Base-by-base conservation (phyloP, 2,888 invertebrate genomes). In the Lucinisca nassula region DNA sequence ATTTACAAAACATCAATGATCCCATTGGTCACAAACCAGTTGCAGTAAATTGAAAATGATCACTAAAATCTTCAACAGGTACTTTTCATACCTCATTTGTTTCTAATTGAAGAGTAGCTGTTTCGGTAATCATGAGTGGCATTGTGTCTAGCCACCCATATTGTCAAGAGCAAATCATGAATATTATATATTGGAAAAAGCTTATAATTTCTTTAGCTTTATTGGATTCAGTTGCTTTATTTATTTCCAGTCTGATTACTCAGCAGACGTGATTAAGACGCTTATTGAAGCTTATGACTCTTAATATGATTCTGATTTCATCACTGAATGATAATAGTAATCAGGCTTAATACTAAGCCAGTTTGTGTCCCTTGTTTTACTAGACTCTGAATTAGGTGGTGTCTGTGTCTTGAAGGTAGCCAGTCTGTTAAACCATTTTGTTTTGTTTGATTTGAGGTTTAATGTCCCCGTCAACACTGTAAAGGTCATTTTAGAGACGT, bases 131-230 rank as follows among this genome's bases (percentile, higher is more conserved):
- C 70, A 32, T 72, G 83, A 78, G 58, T 55, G 37, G 0, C 37
- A 82, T 78, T 82, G 77, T 49, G 32, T 38, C 61, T 49, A 24
- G 58, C 81, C 85, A 81, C 85, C 77, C 81, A 77, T 67, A 67
- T 67, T 67, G 67, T 67, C 35, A 30, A 24, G 1, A 27, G 24
- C 24, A 61, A 24, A 61, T 12, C 27, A 1, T 1, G 27, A 27
- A 6, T 4, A 61, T 61, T 61, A 30, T 61, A 61, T 35, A 35
- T 4, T 10, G 30, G 67, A 67, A 67, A 55, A 12, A 4, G 55
- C n/a, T 21, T 55, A 4, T 21, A 17, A 21, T 21, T 55, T 55
- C 4, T 8, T n/a, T 21, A 55, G 55, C n/a, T 21, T 55, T 3
- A n/a, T 21, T 55, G n/a, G 21, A n/a, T 55, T 55, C 55, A 3